Base-by-base conservation (phyloP, 2,888 invertebrate genomes). In the Unio delphinus region DNA sequence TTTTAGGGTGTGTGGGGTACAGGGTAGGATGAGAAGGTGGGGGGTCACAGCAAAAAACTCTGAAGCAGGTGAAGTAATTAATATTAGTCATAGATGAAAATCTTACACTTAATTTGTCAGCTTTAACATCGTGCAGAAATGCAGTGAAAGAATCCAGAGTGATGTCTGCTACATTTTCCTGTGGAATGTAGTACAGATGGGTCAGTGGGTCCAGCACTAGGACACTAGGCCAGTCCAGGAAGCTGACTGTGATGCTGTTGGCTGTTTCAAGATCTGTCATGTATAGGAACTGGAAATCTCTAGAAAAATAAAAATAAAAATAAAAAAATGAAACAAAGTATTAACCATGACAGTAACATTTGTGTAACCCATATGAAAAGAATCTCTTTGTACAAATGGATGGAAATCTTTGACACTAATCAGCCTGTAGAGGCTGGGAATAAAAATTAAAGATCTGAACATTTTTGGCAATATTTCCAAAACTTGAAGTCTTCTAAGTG, bases 281-380 rank as follows among this genome's bases (percentile, higher is more conserved):
- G 98, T 98, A 99, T 58, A 97, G 97, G 91, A 99, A 99, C 90
- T 98, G 98, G 88, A 95, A 96, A 80, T 92, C 90, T 68, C 92
- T 92, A 15, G 45, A 45, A 45, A 45, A 15, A 15, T 15, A 85
- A 26, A 88, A 23, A 23, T 23, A 23, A 23, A 23, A 23, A 23
- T 23, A 23, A 79, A 60, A 63, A 23, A 68, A 56, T 15, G 6
- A 23, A 34, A 28, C 3, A 34, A n/a, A 18, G 30, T 18, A 30
- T 8, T 26, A 8, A 20, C 20, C 64, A 65, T 23, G 30, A 56
- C 34, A 23, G 61, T n/a, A 28, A 65, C 4, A n/a, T 2, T 26
- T n/a, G 61, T 28, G 26, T 30, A 28, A 28, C 4, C 28, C 0
- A 1, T 28, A 18, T 20, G 0, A 28, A 61, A 61, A 61, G 4